phyloP scores from a whole-genome alignment of 2,888 invertebrate species.

The Noctua comes region DNA sequence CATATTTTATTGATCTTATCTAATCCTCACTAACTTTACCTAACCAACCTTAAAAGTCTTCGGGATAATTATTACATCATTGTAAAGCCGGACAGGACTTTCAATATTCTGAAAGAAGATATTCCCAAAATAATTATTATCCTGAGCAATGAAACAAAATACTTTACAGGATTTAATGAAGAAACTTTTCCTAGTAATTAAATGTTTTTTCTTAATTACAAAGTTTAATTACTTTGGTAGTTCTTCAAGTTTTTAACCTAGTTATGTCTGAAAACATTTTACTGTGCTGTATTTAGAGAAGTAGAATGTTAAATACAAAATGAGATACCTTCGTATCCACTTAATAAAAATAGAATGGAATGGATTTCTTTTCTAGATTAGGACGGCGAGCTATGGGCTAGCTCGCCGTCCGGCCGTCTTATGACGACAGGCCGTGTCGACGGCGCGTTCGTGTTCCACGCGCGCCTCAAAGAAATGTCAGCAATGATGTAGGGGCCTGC shows the following conservation, averaged over 20 bases:
- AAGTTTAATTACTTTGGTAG: conserved; percentile 38
- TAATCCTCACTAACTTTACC: not conserved
- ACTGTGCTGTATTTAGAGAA: not conserved
- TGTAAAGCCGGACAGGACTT: not conserved
- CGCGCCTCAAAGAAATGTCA: too few relatives aligned
- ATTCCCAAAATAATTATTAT: conserved; percentile 32
- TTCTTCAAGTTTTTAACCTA: conserved; percentile 31
- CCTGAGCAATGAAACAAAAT: conserved; percentile 36
- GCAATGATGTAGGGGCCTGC: too few relatives aligned
- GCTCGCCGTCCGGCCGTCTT: too few relatives aligned
- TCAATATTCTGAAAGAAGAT: conserved; percentile 24
- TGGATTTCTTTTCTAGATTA: not conserved
- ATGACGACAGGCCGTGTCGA: too few relatives aligned
- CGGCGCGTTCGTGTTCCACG: too few relatives aligned
- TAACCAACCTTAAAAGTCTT: not conserved
- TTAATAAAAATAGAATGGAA: not conserved
- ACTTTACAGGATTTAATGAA: conserved; percentile 48
- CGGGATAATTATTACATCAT: not conserved
- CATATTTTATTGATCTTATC: not conserved
- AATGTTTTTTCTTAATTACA: conserved; percentile 28
- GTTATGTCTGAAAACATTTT: conserved; percentile 11
- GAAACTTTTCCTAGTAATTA: conserved; percentile 45
- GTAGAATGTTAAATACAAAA: not conserved
- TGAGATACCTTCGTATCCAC: not conserved
- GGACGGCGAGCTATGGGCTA: too few relatives aligned